phyloP scores from a whole-genome alignment of 2,888 invertebrate species.

The Dasysyrphus tricinctus region DNA sequence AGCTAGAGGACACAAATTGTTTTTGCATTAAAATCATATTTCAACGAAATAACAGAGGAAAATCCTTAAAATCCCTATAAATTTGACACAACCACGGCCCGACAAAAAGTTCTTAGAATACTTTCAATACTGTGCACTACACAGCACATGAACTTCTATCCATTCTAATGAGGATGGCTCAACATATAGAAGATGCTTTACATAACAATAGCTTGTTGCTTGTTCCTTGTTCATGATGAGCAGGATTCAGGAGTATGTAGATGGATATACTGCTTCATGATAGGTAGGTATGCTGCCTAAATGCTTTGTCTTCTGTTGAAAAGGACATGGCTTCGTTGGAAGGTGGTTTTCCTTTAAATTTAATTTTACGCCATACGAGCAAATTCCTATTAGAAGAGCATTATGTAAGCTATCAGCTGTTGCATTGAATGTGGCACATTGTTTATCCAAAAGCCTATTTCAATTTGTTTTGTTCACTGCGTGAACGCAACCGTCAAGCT shows the following conservation, averaged over 20 bases:
- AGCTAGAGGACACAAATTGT: constrained; percentile 9
- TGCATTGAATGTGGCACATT: neutral
- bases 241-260: neutral
- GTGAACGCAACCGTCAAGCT: no score
- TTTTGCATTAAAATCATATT: constrained; percentile 45
- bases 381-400: constrained; percentile 75
- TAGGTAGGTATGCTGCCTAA: neutral
- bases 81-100: constrained; percentile 14
- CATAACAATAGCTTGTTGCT: neutral
- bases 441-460: neutral
- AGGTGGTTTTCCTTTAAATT: constrained; percentile 78
- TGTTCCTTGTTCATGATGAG: neutral
- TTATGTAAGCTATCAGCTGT: constrained; percentile 7
- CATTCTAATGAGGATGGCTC: neutral
- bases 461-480: neutral
- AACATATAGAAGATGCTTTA: neutral
- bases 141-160: neutral
- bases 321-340: neutral
- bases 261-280: no score
- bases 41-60: constrained; percentile 17
- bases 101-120: constrained; percentile 13
- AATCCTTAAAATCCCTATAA: constrained; percentile 36
- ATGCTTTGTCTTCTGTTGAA: constrained; percentile 3
- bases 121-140: constrained; percentile 3
- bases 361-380: constrained; percentile 81